Base-by-base conservation (phyloP, 2,113 vertebrate genomes). In the Furnarius figulus region DNA sequence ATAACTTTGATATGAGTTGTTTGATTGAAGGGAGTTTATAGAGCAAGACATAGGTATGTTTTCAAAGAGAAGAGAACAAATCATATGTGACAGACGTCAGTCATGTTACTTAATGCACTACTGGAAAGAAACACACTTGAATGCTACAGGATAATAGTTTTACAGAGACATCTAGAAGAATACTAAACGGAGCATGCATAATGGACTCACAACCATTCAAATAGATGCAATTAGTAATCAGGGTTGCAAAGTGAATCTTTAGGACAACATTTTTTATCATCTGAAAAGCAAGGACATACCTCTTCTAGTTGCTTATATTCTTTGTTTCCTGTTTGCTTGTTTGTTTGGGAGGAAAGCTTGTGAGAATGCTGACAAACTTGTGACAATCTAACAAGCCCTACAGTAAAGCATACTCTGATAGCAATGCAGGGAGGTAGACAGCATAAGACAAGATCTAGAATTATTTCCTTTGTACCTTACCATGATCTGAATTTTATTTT, bases 21-120 rank as follows among this genome's bases (percentile, higher is more conserved):
- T 73, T 96, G 91, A 95, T 89, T 89, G 80, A 93, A 94, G 50
- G 83, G 46, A 90, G 55, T 92, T 95, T 92, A 71, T 42, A 80
- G 63, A 93, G 67, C 53, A 76, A 88, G 92, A 46, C 75, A 87
- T 6, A 70, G 30, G 85, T 73, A 70, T 59, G 75, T 83, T 93
- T 94, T 89, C 87, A 85, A 63, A 96, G 63, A 85, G 74, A 65
- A 87, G 74, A 83, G 89, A 95, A 96, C 49, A 93, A 91, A 88
- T 83, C 72, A 33, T 61, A 46, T 8, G 30, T 94, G 93, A 95
- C 90, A 96, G 91, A 59, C 0, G 3, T 90, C 95, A 91, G 87
- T 96, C 94, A 90, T 74, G 37, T 80, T 79, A 47, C 55, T 96
- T 89, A 91, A 73, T 85, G 79, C 67, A 77, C 39, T 85, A 47